These are phyloP conservation scores for Tylochromis polylepis DNA, from an alignment of 2,113 vertebrate genomes.

Conservation along the genomic window DNA sequence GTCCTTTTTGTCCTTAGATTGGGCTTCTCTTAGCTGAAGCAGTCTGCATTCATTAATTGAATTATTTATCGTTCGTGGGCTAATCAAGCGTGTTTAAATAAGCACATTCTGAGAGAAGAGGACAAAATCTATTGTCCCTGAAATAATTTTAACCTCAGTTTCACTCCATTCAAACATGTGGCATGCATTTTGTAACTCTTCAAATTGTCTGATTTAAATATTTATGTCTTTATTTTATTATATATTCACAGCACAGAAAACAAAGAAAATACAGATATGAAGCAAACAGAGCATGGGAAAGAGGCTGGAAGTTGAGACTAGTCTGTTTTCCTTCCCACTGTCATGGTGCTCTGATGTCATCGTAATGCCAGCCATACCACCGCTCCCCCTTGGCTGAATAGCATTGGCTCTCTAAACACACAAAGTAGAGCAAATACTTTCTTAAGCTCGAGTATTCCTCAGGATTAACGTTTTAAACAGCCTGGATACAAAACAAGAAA, in stretches of 20 bases:
- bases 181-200: neutral
- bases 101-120: neutral
- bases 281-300: neutral
- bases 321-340: slow-evolving; percentile 25
- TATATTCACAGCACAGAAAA: neutral
- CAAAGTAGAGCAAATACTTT: slow-evolving; percentile 11
- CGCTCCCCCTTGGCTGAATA: neutral
- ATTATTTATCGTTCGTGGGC: rapidly evolving
- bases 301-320: neutral
- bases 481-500: neutral
- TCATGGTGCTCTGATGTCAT: slow-evolving; percentile 33
- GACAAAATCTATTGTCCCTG: neutral
- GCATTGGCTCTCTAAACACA: neutral
- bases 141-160: neutral
- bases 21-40: neutral
- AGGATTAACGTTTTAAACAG: slow-evolving; percentile 10
- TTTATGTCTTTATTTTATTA: neutral
- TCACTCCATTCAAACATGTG: neutral
- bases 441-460: neutral
- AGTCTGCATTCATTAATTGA: neutral
- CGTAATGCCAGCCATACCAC: slow-evolving; percentile 24
- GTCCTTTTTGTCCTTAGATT: neutral
- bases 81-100: neutral
- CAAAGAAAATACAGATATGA: neutral
- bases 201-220: neutral